phyloP scores from a whole-genome alignment of 2,797 vertebrate species.

The Urosaurus nigricauda region DNA sequence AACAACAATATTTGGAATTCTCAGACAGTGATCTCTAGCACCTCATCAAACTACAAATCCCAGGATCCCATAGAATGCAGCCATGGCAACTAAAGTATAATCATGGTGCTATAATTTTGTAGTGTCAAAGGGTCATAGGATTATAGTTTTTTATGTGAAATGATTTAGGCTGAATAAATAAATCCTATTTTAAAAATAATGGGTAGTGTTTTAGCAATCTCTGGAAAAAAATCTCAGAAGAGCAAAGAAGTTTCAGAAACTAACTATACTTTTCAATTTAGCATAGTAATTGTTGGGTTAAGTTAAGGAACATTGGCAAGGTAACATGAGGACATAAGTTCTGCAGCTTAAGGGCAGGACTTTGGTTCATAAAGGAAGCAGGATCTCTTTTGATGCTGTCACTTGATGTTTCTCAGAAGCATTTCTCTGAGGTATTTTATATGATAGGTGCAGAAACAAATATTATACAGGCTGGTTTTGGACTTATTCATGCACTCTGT shows the following conservation, averaged over 20 bases:
- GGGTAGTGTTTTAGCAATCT: background rate
- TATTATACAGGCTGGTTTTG: constrained; percentile 1
- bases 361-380: constrained; percentile 4
- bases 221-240: too few relatives aligned
- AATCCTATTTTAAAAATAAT: background rate
- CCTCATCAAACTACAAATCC: too few relatives aligned
- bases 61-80: background rate
- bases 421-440: constrained; percentile 20
- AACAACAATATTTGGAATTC: too few relatives aligned
- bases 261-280: background rate
- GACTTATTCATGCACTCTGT: background rate
- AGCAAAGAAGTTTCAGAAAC: background rate
- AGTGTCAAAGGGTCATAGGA: too few relatives aligned
- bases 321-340: constrained; percentile 14
- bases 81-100: background rate
- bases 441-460: constrained; percentile 19
- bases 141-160: constrained; percentile 2
- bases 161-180: background rate
- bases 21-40: too few relatives aligned
- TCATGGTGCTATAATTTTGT: too few relatives aligned
- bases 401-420: background rate
- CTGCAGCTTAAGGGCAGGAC: background rate
- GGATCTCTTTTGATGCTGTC: background rate
- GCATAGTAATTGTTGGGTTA: background rate
- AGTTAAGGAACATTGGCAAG: background rate